Evolutionary conservation across 1,140 invertebrate genomes (phyloP), one percentile per base, ranked within the genome.

Genomic region (Palaemon carinicauda): DNA sequence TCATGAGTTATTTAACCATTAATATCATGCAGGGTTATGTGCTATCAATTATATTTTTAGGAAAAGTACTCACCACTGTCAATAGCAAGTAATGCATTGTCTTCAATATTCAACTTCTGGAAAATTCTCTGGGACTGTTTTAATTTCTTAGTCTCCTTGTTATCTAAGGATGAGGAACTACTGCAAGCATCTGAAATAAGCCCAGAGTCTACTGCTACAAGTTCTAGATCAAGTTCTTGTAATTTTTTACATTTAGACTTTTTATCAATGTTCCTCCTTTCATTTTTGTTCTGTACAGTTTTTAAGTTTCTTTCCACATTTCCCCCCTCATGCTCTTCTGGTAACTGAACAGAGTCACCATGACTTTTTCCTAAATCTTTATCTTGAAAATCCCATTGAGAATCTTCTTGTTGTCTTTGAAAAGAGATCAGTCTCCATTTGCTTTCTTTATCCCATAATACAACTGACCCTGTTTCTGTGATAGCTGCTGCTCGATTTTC

Each of bases 401-500:
- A 50, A 7, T 15, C 60, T 52, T n/a, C 0, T 10, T 33, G 2
- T 29, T 27, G 7, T n/a, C 54, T 79, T 29, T 85, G 82, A 29
- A 85, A 85, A 50, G 56, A 53, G 27, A 85, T 24, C 65, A 41
- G 52, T 51, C 56, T 85, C 82, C 82, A 85, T 41, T 41, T 29
- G 14, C n/a, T 31, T 24, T 79, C 53, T 27, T 80, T 19, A 53
- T 69, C 54, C 82, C 74, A 77, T 9, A 85, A 54, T 24, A 79
- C 56, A 17, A 71, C 24, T 15, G 81, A 82, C 4, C 75, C 82
- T 31, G 24, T n/a, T 69, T 69, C 31, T 53, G 27, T 85, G 29
- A 85, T 85, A n/a, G 82, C 82, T 50, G 56, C 75, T 21, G 31
- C 69, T 60, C 82, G 60, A 21, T 78, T 85, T 21, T 85, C 82